Evolutionary conservation across 2,888 invertebrate species (phyloP), one percentile per base, ranked within the genome.

Genomic region (Cetonia aurata): DNA sequence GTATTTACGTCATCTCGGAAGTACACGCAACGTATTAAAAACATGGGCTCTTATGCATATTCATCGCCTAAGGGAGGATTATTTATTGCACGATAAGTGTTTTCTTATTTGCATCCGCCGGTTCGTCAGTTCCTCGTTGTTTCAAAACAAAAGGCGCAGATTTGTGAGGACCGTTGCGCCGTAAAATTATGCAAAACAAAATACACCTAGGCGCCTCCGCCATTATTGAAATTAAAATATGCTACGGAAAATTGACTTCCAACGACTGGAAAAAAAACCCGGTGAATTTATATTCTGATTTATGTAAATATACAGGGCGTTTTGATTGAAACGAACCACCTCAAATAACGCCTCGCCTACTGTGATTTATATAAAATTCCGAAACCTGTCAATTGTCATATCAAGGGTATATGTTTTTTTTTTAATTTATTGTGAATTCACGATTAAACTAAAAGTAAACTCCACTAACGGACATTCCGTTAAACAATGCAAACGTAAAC

Each of bases 201-300:
- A n/a, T 41, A 25, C 6, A 25, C 13, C 6, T 15, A n/a, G 46
- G 25, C 46, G 60, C 60, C 60, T 60, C 31, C 25, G 25, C 31
- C 60, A 60, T 60, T 60, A 60, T 46, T 60, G 31, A 60, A 46
- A 60, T 60, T 60, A 60, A 46, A 46, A 57, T 12, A 12, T 46
- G 44, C 25, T 15, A n/a, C 25, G 10, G 9, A 41, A 56, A 56
- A 56, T 56, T 56, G 56, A 17, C 56, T 37, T 41, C 37, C 41
- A 56, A 13, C 8, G 25, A n/a, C 56, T 37, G 13, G 6, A 19
- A 50, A 50, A 9, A 9, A 50, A 9, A 9, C 10, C 15, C 50
- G 19, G 19, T 50, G 19, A 50, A 3, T 0, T 13, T 19, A 15
- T 19, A 9, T 15, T 50, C 46, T n/a, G n/a, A 46, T 46, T 3